Evolutionary conservation across 2,113 vertebrate species (phyloP), one percentile per base, ranked within the genome.

Genomic region (Ceratotherium simum): DNA sequence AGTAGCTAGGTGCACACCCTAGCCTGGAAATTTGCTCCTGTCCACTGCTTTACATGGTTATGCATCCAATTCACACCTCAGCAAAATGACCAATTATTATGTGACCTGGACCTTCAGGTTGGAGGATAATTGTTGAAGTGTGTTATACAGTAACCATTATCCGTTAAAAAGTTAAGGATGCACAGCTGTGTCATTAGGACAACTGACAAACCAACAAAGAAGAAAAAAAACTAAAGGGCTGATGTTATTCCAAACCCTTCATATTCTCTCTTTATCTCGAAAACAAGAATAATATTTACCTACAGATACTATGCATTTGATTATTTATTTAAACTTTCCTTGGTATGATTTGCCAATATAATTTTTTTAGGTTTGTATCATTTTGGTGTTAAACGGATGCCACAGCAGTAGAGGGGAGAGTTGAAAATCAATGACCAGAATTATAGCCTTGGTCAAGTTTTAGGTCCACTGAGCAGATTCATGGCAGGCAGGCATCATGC

Each of bases 1-100:
- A 10, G 0, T 5, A 13, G 23, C 7, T 14, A 20, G 36, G 9
- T 13, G 11, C n/a, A 23, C 8, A 31, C 3, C 27, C 8, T 18
- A 2, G 18, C 54, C 29, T 23, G 13, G 17, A 65, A 78, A 65
- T 23, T 17, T 18, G 23, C 33, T 79, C 17, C n/a, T 60, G 3
- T 8, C 31, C 4, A 51, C 46, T 46, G 33, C 20, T 78, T 46
- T 54, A 1, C 54, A 20, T 58, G 14, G 2, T 39, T 33, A 8
- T 33, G 31, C 39, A 33, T n/a, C 33, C 29, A 6, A 60, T 81
- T 33, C 4, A 17, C 8, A 9, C 11, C 29, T 86, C 60, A 25
- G 13, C 17, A 70, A 39, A 91, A 58, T 25, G 76, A 25, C 46
- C 54, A 25, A 2, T 78, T 72, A 58, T 29, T 58, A 5, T n/a